Evolutionary conservation across 2,113 vertebrate species (phyloP).

Genomic region (Cygnus buccinator): DNA sequence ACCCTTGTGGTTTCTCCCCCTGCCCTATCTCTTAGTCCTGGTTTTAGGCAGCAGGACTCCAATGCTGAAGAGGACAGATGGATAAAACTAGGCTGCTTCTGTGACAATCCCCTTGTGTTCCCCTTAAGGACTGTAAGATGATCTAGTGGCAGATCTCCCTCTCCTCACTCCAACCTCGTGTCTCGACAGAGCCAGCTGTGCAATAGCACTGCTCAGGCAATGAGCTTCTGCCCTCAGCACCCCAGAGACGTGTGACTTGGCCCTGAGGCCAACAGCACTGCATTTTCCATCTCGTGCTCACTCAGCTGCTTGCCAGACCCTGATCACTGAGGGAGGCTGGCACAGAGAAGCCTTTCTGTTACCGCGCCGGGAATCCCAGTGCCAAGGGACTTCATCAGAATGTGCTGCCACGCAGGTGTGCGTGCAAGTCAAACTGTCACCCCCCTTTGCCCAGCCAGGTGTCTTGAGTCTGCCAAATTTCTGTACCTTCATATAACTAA

Average conservation of each 20-base stretch:
- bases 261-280: not conserved
- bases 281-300: not conserved
- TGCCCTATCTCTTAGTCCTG: not conserved
- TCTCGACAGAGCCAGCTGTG: not conserved
- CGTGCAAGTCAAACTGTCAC: not conserved
- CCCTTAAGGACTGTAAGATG: not conserved
- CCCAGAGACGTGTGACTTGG: rapidly evolving
- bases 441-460: not conserved
- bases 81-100: not conserved
- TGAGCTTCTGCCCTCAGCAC: not conserved
- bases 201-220: not conserved
- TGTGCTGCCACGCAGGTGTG: not conserved
- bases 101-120: not conserved
- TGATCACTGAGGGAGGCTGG: not conserved
- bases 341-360: not conserved
- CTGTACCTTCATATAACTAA: not conserved
- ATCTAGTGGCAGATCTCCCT: not conserved
- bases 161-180: not conserved
- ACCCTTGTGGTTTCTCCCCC: rapidly evolving
- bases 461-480: not conserved
- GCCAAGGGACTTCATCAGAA: not conserved
- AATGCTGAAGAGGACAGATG: not conserved
- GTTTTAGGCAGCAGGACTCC: not conserved
- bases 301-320: not conserved
- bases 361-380: not conserved